Evolutionary conservation across 2,888 invertebrate genomes (phyloP).

Genomic region (Eueremaeus valkanovi): DNA sequence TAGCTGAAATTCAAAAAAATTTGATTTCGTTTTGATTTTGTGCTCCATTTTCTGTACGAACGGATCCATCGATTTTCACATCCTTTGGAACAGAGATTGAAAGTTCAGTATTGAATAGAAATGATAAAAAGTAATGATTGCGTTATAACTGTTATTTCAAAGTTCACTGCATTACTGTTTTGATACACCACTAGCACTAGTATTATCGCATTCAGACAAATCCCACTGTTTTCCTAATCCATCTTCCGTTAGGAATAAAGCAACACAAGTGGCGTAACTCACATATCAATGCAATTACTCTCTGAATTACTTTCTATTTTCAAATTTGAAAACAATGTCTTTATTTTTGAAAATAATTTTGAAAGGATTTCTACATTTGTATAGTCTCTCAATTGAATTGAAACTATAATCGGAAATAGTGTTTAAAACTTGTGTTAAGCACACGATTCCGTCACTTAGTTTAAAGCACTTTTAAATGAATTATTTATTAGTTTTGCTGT

Average conservation of each 20-base stretch:
- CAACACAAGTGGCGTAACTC: background rate
- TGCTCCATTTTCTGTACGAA: background rate
- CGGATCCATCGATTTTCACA: background rate
- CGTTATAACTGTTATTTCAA: background rate
- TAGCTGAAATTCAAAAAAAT: background rate
- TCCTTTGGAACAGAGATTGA: background rate
- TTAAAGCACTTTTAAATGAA: background rate
- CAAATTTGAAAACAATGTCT: background rate
- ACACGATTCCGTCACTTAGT: background rate
- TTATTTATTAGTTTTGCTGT: background rate
- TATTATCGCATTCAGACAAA: background rate
- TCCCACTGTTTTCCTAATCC: background rate
- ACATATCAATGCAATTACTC: background rate
- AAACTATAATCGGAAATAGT: background rate
- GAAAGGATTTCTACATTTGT: background rate
- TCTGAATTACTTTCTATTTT: background rate
- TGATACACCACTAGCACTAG: background rate
- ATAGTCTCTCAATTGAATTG: background rate
- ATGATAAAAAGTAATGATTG: no score
- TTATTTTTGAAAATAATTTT: background rate
- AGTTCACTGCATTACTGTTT: background rate
- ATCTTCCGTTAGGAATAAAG: background rate
- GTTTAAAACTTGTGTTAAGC: background rate
- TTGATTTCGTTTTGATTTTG: background rate
- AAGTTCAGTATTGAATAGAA: no score